phyloP scores from a whole-genome alignment of 2,797 vertebrate species.

The Scleropages formosus region DNA sequence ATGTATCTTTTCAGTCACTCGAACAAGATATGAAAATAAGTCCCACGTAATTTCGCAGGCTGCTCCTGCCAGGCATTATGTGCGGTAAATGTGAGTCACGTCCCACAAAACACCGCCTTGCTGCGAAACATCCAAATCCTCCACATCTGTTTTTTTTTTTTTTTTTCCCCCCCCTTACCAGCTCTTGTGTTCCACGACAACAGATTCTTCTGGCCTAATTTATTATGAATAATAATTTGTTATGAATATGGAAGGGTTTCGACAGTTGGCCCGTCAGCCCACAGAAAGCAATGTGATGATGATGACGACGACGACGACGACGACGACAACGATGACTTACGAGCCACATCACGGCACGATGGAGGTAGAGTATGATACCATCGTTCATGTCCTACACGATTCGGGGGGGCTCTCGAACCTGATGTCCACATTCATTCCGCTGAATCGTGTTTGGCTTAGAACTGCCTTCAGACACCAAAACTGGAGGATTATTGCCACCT shows the following conservation, averaged over 20 bases:
- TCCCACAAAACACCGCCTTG: not conserved
- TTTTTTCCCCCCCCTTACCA: too few species aligned
- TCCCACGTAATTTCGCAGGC: not conserved
- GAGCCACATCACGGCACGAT: not conserved
- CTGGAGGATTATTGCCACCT: too few species aligned
- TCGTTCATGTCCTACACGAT: not conserved
- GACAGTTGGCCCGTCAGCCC: constrained; percentile 4
- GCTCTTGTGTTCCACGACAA: constrained; percentile 7
- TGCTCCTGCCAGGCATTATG: constrained; percentile 2
- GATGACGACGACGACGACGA: constrained; percentile 2
- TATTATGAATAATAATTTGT: constrained; percentile 8
- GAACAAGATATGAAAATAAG: not conserved
- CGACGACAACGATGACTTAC: not conserved
- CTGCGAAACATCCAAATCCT: constrained; percentile 16
- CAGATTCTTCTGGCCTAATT: not conserved
- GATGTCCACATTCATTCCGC: not conserved
- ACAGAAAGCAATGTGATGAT: not conserved
- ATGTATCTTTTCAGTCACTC: not conserved
- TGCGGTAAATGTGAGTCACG: constrained; percentile 14
- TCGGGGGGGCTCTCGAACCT: not conserved
- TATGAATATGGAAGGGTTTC: constrained; percentile 7
- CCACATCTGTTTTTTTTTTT: constrained; percentile 22
- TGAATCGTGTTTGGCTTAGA: not conserved
- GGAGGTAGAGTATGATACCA: not conserved
- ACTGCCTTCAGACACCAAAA: not conserved